Base-by-base conservation (phyloP, 2,888 invertebrate genomes). In the Galerucella pusilla region DNA sequence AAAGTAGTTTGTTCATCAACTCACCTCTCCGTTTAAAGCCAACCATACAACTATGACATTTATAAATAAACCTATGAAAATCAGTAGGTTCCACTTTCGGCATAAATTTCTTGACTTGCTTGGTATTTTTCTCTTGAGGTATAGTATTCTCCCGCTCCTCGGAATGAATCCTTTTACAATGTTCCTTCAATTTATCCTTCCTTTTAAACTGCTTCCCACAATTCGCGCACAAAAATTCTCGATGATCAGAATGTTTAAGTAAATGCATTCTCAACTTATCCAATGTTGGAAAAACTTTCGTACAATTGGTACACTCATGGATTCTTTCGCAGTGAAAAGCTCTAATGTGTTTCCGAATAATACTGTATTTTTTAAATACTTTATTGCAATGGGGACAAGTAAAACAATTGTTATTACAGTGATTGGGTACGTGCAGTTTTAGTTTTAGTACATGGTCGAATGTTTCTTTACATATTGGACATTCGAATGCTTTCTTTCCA, bases 151-250 rank as follows among this genome's bases (percentile, higher is more conserved):
- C 86, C 28, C 85, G 78, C 68, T 87, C 87, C 64, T 85, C 86
- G 0, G 84, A 83, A 85, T 94, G 94, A 88, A 92, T 90, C 73
- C 92, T 88, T 78, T 92, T 92, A 83, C 92, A 91, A 84, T 94
- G 94, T 80, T 93, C 93, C 79, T 91, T 91, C 67, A 94, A 86
- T 84, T 93, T 93, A 82, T 93, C 93, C 81, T 94, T 94, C 35
- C 94, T 89, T 83, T 94, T 94, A 85, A 94, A 95, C 84, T 93
- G 93, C 80, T 93, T 92, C 0, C 93, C 94, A 85, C 95, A 95
- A 82, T 92, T 90, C 5, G 93, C 91, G 83, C 95, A 95, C 77
- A 93, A 89, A 87, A 94, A 94, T 83, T 93, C 93, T 42, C 81
- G 75, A 81, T 90, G 90, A 81, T 91, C 90, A 0, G 91, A 91